Evolutionary conservation across 1,140 invertebrate genomes (phyloP).

Genomic region (Akabosia matsudoensis): DNA sequence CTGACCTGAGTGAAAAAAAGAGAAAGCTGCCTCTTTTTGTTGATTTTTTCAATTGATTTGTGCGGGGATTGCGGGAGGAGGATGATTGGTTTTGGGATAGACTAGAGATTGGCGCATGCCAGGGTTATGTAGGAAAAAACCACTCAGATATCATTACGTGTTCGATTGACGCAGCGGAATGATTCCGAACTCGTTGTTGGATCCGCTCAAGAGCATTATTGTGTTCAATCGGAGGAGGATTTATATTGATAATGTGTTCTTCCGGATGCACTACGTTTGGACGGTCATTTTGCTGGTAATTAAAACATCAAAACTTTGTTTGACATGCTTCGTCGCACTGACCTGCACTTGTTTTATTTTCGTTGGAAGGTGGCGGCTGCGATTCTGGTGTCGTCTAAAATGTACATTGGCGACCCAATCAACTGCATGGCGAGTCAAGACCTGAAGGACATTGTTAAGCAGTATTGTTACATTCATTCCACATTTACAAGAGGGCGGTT

Average conservation of each 20-base stretch:
- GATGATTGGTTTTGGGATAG: no score
- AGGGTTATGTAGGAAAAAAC: no score
- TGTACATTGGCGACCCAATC: constrained; percentile 70
- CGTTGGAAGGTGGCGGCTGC: constrained; percentile 65
- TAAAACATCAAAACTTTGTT: no score
- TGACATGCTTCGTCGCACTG: neutral
- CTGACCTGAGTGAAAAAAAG: no score
- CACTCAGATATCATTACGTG: neutral
- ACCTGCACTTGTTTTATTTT: constrained; percentile 56
- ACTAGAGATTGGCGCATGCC: no score
- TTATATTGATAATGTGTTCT: constrained; percentile 34
- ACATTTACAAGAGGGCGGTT: constrained; percentile 63
- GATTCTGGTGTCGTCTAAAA: constrained; percentile 65
- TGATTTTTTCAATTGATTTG: no score
- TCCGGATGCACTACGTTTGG: constrained; percentile 32
- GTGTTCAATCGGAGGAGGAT: constrained; percentile 30
- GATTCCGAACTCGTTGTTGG: constrained; percentile 31
- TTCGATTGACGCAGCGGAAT: constrained; percentile 1
- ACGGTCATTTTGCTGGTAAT: constrained; percentile 5
- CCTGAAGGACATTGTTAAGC: constrained; percentile 61
- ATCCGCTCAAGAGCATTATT: constrained; percentile 26
- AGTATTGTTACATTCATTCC: constrained; percentile 72
- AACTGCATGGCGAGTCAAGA: constrained; percentile 59
- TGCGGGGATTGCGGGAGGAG: no score
- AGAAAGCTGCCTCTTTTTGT: no score